Conservation (phyloP, 2,113 vertebrate species). For the Dasyornis broadbenti region DNA sequence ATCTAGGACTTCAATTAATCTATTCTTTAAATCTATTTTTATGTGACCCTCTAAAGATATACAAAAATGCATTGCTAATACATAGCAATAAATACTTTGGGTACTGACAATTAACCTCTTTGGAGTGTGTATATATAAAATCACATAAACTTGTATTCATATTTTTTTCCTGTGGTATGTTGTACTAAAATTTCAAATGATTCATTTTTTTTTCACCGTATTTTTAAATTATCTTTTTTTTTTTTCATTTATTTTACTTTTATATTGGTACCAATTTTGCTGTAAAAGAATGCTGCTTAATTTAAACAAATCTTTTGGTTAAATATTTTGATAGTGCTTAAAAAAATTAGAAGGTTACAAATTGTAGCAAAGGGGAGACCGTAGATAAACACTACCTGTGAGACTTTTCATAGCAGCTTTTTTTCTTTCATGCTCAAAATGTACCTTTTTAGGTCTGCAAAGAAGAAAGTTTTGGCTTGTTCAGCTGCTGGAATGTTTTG, state of each 20-base stretch:
- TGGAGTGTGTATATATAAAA: conserved; percentile 83
- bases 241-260: conserved; percentile 64
- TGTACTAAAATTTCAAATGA: conserved; percentile 78
- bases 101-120: conserved; percentile 86
- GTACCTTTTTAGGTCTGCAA: conserved; percentile 36
- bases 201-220: conserved; percentile 59
- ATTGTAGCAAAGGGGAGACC: conserved; percentile 41
- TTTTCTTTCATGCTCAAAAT: conserved; percentile 53
- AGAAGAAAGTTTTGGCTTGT: conserved; percentile 44
- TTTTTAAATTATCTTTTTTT: conserved; percentile 66
- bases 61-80: conserved; percentile 82
- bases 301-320: conserved; percentile 65
- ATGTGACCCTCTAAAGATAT: conserved; percentile 85
- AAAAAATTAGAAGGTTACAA: conserved; percentile 58
- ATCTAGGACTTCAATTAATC: conserved; percentile 83
- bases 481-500: conserved; percentile 81
- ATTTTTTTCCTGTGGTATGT: conserved; percentile 81
- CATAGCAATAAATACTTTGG: conserved; percentile 86
- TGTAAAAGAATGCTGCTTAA: conserved; percentile 83
- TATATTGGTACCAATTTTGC: conserved; percentile 82
- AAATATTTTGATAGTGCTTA: conserved; percentile 68
- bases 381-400: conserved; percentile 63
- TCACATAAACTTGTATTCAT: conserved; percentile 81
- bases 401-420: conserved; percentile 47
- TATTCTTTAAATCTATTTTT: conserved; percentile 87